Percentiles rank a stretch among this genome's conserved stretches.
phyloP scores from a whole-genome alignment of 1,140 invertebrate species.

The Pseudomyrmex pallidus region DNA sequence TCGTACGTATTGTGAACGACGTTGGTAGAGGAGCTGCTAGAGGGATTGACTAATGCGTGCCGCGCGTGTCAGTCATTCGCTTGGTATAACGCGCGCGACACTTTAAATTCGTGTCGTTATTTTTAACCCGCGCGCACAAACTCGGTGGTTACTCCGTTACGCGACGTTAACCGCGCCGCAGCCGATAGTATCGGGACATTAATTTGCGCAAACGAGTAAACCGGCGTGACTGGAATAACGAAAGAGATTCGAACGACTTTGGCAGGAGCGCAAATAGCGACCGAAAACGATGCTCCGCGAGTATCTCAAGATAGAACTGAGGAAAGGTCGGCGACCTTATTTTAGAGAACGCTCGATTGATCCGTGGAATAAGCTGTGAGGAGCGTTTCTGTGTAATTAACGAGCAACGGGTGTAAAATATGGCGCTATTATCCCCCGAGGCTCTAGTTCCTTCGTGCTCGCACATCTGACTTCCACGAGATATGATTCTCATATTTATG shows the following conservation, averaged over 20 bases:
- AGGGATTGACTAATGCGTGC: slow-evolving; percentile 20
- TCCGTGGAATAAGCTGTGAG: slow-evolving; percentile 7
- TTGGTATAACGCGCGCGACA: slow-evolving; percentile 34
- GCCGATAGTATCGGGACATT: slow-evolving; percentile 72
- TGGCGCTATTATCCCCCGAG: slow-evolving; percentile 27
- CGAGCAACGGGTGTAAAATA: slow-evolving; percentile 33
- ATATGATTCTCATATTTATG: slow-evolving; percentile 48
- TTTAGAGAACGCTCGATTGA: slow-evolving; percentile 43
- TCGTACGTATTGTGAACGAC: slow-evolving; percentile 9
- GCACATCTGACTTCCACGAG: slow-evolving; percentile 22
- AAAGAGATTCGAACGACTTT: slow-evolving; percentile 67
- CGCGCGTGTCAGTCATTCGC: slow-evolving; percentile 56
- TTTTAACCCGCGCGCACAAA: slow-evolving; percentile 61
- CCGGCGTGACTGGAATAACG: slow-evolving; percentile 61
- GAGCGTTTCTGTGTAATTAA: slow-evolving; percentile 14
- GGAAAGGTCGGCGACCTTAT: slow-evolving; percentile 43
- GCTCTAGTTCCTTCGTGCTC: background rate
- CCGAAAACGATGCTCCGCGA: slow-evolving; percentile 17
- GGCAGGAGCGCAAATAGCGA: slow-evolving; percentile 31
- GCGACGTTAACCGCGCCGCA: slow-evolving; percentile 61
- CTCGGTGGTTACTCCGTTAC: slow-evolving; percentile 66
- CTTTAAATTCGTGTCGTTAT: slow-evolving; percentile 64
- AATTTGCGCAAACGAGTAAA: slow-evolving; percentile 70
- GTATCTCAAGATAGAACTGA: slow-evolving; percentile 48
- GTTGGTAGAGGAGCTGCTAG: background rate